Base-by-base conservation (phyloP, 2,113 vertebrate genomes). In the Megalops atlanticus region DNA sequence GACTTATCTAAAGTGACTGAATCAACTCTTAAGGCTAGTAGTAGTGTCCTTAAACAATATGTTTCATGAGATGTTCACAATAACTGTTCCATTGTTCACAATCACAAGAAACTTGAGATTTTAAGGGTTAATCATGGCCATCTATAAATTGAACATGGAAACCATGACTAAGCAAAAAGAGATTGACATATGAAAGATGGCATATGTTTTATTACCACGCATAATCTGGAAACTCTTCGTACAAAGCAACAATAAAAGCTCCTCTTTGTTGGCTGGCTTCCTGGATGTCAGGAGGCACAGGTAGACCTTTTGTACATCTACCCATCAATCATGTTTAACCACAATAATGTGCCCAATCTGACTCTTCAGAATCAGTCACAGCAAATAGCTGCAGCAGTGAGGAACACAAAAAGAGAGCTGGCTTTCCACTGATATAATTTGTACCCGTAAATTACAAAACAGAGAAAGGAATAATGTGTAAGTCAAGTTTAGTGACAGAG, bases 401-500 rank as follows among this genome's bases (percentile, higher is more conserved):
- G 84, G 91, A 91, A 89, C 88, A 93, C 90, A 92, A 89, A 89
- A 90, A 88, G 82, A 89, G 83, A 95, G 91, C 93, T 92, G 90
- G 93, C 89, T 92, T 93, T 92, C 89, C 88, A 86, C 87, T 95
- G 90, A 94, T 94, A 92, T 94, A 94, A 94, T 95, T 94, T 94
- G 90, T 89, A 87, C 83, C 92, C 85, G 88, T 88, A 93, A 94
- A 94, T 95, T 90, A 93, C 93, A 92, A 94, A 95, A 95, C 91
- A 90, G 92, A 95, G 90, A 79, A 92, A 91, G 89, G 91, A 95
- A 94, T 94, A 94, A 93, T 93, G 90, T 87, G 84, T 88, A 87
- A 93, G 93, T 94, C 92, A 94, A 93, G 92, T 93, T 93, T 94
- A 91, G 91, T 91, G 93, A 94, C 93, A 91, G 92, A 94, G 93